Conservation (phyloP, 2,113 vertebrate genomes). For the Emydura subglobosa region DNA sequence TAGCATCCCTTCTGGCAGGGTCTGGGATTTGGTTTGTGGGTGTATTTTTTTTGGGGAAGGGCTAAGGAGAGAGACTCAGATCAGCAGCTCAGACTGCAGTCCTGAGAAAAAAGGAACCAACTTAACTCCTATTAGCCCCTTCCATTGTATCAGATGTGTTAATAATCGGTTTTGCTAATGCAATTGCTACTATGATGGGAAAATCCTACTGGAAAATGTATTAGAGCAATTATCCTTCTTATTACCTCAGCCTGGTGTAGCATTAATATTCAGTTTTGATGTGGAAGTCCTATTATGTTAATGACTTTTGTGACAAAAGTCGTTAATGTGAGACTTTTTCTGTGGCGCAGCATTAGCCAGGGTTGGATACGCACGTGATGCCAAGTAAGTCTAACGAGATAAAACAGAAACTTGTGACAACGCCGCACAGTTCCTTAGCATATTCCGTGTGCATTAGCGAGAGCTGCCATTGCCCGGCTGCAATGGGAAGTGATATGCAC, state of each 20-base stretch:
- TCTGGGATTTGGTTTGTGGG: not conserved
- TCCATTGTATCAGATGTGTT: conserved; percentile 47
- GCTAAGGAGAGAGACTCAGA: not conserved
- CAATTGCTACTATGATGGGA: conserved; percentile 50
- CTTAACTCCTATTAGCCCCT: conserved; percentile 34
- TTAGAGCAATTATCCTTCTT: conserved; percentile 74
- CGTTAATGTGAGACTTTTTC: conserved; percentile 60
- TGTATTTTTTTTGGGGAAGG: not conserved
- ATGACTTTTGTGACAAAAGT: conserved; percentile 75
- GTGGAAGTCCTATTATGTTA: conserved; percentile 76
- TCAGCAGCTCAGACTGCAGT: not conserved
- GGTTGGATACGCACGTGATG: not conserved
- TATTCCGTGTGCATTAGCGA: not conserved
- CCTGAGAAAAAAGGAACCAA: conserved; percentile 16
- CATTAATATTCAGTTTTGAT: conserved; percentile 77
- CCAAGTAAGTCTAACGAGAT: conserved; percentile 9
- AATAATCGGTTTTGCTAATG: conserved; percentile 72
- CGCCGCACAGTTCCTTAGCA: not conserved
- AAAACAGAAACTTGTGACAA: not conserved
- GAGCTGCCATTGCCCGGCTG: not conserved
- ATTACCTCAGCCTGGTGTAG: conserved; percentile 63
- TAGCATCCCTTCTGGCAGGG: not conserved
- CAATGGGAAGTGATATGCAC: not conserved
- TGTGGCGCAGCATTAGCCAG: conserved; percentile 21
- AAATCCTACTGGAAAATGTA: conserved; percentile 78